A percentile compares a stretch with the other conserved stretches of the same genome.
phyloP scores from a whole-genome alignment of 1,140 invertebrate genomes.

The Panagrolaimus sp. region DNA sequence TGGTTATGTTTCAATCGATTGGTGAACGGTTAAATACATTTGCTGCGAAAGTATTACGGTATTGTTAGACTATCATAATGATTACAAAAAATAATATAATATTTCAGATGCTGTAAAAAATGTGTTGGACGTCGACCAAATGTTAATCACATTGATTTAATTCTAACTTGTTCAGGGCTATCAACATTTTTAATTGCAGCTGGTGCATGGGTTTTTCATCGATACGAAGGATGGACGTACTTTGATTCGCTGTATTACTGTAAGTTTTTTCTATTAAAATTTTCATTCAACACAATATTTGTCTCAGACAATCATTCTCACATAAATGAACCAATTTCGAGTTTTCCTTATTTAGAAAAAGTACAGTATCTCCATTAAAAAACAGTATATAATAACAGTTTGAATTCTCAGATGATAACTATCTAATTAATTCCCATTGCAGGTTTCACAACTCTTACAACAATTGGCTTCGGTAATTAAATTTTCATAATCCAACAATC shows the following conservation, averaged over 20 bases:
- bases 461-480: background rate
- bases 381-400: too few relatives aligned
- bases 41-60: constrained; percentile 76
- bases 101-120: constrained; percentile 74
- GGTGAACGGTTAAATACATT: constrained; percentile 93
- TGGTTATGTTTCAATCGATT: constrained; percentile 97
- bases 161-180: constrained; percentile 86
- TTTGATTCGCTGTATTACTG: constrained; percentile 98
- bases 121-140: constrained; percentile 66
- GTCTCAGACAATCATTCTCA: too few relatives aligned
- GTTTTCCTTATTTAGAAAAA: too few relatives aligned
- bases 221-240: constrained; percentile 93
- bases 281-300: too few relatives aligned
- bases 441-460: constrained; percentile 3
- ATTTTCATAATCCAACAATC: too few relatives aligned
- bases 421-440: too few relatives aligned
- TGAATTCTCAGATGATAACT: too few relatives aligned
- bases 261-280: constrained; percentile 66
- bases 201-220: constrained; percentile 87
- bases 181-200: constrained; percentile 88
- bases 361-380: too few relatives aligned
- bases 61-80: too few relatives aligned
- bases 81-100: too few relatives aligned
- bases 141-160: constrained; percentile 93
- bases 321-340: too few relatives aligned